These are phyloP conservation scores for Drosophila diplacantha DNA, from an alignment of 2,888 invertebrate species.

Conservation along the genomic window DNA sequence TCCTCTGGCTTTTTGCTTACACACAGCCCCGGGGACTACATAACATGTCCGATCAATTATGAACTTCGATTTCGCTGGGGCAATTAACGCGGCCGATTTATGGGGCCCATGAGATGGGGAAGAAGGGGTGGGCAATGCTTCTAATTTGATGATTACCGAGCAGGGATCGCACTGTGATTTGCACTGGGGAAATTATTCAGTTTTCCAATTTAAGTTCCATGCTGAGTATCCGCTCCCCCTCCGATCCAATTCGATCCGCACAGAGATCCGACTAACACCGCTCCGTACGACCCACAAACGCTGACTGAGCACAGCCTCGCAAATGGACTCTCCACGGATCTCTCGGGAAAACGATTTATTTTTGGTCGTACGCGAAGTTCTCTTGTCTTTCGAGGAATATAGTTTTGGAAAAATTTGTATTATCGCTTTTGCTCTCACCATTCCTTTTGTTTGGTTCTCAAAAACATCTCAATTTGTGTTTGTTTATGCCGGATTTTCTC, in stretches of 20 bases:
- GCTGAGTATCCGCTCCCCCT: constrained; percentile 13
- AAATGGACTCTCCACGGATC: constrained; percentile 30
- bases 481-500: constrained; percentile 14
- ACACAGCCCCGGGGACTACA: constrained; percentile 34
- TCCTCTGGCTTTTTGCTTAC: constrained; percentile 11
- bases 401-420: constrained; percentile 52
- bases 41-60: constrained; percentile 54
- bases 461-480: constrained; percentile 33
- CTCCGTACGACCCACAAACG: constrained; percentile 34
- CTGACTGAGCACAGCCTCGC: constrained; percentile 18
- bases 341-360: constrained; percentile 33
- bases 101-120: constrained; percentile 8
- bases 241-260: constrained; percentile 10
- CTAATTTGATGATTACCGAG: constrained; percentile 30
- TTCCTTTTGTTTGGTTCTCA: constrained; percentile 49
- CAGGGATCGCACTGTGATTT: constrained; percentile 22
- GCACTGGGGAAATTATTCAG: constrained; percentile 29
- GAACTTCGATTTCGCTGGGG: constrained; percentile 37
- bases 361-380: constrained; percentile 34
- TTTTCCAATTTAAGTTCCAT: constrained; percentile 34
- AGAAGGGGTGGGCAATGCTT: constrained; percentile 2
- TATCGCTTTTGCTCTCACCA: constrained; percentile 19
- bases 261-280: constrained; percentile 27
- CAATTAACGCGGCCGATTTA: constrained; percentile 27
- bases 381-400: constrained; percentile 25